Percentiles rank a stretch among this genome's conserved stretches.
phyloP scores from a whole-genome alignment of 1,140 invertebrate genomes.

The Heliothis subflexa region DNA sequence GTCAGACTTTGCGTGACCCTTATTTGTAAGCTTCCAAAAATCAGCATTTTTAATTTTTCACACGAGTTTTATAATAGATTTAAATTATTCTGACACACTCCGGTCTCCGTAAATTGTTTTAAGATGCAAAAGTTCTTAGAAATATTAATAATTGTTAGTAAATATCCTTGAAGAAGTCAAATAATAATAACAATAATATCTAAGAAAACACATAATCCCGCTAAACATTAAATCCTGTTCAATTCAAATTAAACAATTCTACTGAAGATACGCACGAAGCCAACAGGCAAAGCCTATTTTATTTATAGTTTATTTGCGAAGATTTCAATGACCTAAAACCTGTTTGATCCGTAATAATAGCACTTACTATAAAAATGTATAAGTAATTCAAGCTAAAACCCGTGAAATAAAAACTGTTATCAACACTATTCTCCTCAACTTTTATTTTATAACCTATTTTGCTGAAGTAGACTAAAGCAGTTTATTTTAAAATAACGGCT shows the following conservation, averaged over 20 bases:
- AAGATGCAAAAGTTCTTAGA: not conserved
- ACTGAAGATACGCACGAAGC: too few species aligned
- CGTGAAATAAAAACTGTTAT: constrained; percentile 19
- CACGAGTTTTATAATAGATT: constrained; percentile 45
- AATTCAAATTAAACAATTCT: too few species aligned
- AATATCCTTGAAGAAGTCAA: not conserved
- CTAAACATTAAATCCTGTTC: too few species aligned
- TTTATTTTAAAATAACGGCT: constrained; percentile 18
- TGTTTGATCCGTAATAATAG: not conserved
- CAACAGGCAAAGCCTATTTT: not conserved
- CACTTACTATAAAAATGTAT: constrained; percentile 17
- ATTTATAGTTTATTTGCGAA: not conserved
- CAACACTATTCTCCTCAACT: not conserved
- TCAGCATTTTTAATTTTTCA: constrained; percentile 56
- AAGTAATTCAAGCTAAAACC: not conserved
- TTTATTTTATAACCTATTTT: constrained; percentile 10
- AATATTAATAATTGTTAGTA: not conserved
- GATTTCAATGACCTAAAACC: not conserved
- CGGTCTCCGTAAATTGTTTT: constrained; percentile 21
- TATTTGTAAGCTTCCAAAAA: constrained; percentile 47
- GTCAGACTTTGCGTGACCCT: constrained; percentile 41
- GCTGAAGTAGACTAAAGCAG: not conserved
- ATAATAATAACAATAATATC: not conserved
- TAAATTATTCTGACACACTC: constrained; percentile 44
- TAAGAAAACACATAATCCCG: not conserved